phyloP scores from a whole-genome alignment of 2,113 vertebrate genomes.

The Holacanthus passer region DNA sequence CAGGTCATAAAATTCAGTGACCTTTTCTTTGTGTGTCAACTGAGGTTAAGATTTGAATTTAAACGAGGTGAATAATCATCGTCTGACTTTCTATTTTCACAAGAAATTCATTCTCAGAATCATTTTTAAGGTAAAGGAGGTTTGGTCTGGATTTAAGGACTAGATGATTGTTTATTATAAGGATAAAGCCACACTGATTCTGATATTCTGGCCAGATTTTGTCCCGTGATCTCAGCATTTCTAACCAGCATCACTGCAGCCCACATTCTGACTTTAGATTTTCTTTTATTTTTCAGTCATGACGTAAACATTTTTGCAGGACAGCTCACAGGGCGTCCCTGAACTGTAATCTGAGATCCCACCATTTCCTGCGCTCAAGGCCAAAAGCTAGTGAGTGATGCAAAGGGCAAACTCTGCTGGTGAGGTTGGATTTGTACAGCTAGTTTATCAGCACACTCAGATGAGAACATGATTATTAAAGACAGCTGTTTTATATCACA shows the following conservation, averaged over 20 bases:
- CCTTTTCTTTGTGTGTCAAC: too few species aligned
- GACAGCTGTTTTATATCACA: neutral
- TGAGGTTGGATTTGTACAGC: conserved; percentile 10
- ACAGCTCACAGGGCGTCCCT: conserved; percentile 4
- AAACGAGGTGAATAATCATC: too few species aligned
- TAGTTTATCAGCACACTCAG: neutral
- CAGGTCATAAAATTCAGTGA: too few species aligned
- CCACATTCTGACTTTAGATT: neutral
- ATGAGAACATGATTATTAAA: neutral
- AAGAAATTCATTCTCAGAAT: too few species aligned
- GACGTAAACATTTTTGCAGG: conserved; percentile 11
- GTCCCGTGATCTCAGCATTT: too few species aligned
- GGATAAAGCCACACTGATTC: too few species aligned
- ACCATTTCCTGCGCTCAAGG: conserved; percentile 39
- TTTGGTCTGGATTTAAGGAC: too few species aligned
- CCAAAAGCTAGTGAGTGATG: conserved; percentile 1
- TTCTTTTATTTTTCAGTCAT: neutral
- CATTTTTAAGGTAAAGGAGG: too few species aligned
- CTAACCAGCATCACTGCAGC: neutral
- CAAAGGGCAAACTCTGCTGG: conserved; percentile 26
- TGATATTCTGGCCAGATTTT: too few species aligned
- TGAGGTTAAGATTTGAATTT: too few species aligned
- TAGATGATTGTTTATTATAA: too few species aligned
- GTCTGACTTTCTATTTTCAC: too few species aligned
- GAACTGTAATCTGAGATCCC: conserved; percentile 37